Percentiles rank a stretch among this genome's conserved stretches.
phyloP scores from a whole-genome alignment of 2,888 invertebrate genomes.

The Lasioglossum calceatum region DNA sequence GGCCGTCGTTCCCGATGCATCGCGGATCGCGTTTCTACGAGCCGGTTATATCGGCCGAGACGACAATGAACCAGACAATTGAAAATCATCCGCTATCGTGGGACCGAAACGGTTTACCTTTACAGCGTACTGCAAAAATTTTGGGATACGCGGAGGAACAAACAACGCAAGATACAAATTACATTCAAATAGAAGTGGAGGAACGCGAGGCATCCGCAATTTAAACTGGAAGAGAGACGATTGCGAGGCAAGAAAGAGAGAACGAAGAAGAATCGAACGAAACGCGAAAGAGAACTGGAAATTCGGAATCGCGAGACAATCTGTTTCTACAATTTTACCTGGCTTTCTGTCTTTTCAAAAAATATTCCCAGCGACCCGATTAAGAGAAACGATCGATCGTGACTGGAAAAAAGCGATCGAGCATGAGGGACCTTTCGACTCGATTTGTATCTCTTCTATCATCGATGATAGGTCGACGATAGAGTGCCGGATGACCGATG shows the following conservation, averaged over 20 bases:
- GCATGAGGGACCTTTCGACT: background rate
- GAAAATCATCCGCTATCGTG: background rate
- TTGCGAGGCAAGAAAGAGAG: slow-evolving; percentile 8
- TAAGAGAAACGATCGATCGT: background rate
- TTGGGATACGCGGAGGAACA: background rate
- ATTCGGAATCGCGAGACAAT: background rate
- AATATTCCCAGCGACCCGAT: background rate
- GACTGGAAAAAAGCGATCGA: background rate
- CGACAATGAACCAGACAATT: background rate
- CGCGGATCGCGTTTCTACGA: slow-evolving; percentile 49
- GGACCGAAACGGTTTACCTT: background rate
- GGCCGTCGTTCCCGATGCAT: slow-evolving; percentile 38
- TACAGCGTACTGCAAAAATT: background rate
- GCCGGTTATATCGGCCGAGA: slow-evolving; percentile 51
- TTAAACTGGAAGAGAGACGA: slow-evolving; percentile 73
- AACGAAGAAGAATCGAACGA: slow-evolving; percentile 22
- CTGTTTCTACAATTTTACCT: background rate
- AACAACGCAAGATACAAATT: slow-evolving; percentile 80
- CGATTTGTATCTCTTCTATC: background rate
- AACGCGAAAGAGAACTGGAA: slow-evolving; percentile 11
- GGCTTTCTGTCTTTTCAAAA: background rate
- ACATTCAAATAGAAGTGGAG: slow-evolving; percentile 83
- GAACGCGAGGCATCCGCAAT: slow-evolving; percentile 84
- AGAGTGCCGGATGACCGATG: slow-evolving; percentile 62
- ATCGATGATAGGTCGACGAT: slow-evolving; percentile 26